Conservation (phyloP, 2,113 vertebrate species). For the Spermophilus dauricus region DNA sequence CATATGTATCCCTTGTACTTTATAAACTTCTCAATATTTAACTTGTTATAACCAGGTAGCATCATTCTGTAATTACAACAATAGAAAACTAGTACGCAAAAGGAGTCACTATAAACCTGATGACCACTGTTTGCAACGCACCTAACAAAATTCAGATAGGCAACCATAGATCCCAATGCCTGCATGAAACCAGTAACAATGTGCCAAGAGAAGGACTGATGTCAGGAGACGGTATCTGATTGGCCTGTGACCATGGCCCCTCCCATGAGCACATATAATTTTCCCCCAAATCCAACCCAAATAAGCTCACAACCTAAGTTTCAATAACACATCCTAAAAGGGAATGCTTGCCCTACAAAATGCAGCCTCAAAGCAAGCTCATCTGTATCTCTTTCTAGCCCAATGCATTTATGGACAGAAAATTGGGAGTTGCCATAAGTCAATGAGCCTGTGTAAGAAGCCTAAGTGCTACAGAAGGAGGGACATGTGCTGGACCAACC, state of each 20-base stretch:
- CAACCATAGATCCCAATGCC: background rate
- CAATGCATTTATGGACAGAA: background rate
- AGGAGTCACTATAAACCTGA: slow-evolving; percentile 12
- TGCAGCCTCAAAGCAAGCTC: background rate
- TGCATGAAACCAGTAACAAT: background rate
- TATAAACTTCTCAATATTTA: background rate
- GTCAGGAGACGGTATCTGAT: background rate
- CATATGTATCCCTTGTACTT: background rate
- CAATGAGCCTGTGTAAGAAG: background rate
- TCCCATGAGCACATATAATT: background rate
- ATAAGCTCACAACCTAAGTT: background rate
- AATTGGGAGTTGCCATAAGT: background rate
- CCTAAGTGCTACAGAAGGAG: background rate
- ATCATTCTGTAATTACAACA: background rate
- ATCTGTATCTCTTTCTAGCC: background rate
- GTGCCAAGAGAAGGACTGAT: background rate
- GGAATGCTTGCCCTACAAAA: background rate
- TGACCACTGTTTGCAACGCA: background rate
- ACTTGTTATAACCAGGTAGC: slow-evolving; percentile 5
- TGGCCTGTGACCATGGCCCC: background rate
- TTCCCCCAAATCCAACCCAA: slow-evolving; percentile 22
- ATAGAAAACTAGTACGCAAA: background rate
- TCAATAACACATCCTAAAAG: background rate
- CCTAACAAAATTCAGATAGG: background rate
- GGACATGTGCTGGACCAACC: background rate